Base-by-base conservation (phyloP, 2,113 vertebrate species). In the Paralichthys olivaceus region DNA sequence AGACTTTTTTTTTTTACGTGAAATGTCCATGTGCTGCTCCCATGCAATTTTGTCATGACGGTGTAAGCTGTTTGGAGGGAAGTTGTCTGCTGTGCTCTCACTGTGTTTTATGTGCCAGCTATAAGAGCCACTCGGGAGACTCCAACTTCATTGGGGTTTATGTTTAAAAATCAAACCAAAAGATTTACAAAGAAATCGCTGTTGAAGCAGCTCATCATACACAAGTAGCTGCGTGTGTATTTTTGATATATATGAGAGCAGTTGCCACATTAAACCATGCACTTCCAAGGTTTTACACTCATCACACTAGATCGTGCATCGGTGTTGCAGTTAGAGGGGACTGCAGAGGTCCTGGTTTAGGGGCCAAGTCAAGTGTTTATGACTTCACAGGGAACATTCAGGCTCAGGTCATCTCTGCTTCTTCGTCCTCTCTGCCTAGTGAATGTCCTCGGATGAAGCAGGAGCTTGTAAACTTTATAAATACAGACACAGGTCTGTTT, bases 401-500 rank as follows among this genome's bases (percentile, higher is more conserved):
- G 57, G 14, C 54, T 76, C 43, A 20, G 72, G 61, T 37, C 32
- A 23, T 4, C 57, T 67, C 26, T 37, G 55, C 11, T 69, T 59
- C 37, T 72, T 69, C 61, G 57, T 67, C 9, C 32, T 49, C 20
- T 25, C 82, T 72, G 54, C 75, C 60, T 61, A 28, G 49, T 71
- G 26, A 75, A 72, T 22, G 29, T 81, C 26, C 29, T 74, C 9
- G 43, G 75, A 55, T 72, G 47, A 74, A 80, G 73, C 79, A 69
- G 53, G 55, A 68, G 58, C 73, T 77, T 76, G 57, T 74, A 78
- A 82, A 69, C 11, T 19, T 64, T 72, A 14, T 68, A 83, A 85
- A 89, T 70, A 72, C 80, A 81, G 71, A 8, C 28, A 6, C 53
- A 22, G 69, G 74, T 83, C 91, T 92, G 91, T 81, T 92, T 76